Evolutionary conservation across 2,888 invertebrate genomes (phyloP).

Genomic region (Athalia cordata): DNA sequence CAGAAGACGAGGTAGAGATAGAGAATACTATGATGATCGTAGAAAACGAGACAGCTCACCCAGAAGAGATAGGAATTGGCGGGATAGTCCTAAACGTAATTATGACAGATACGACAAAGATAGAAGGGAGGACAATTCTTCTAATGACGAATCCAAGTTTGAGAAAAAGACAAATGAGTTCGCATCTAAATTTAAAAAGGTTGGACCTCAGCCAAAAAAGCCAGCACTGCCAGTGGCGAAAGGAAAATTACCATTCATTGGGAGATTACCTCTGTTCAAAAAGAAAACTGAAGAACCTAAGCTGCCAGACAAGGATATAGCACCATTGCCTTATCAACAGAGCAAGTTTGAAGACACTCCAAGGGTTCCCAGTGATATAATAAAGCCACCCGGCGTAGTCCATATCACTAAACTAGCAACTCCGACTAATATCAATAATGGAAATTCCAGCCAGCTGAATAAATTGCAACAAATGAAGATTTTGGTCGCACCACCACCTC

Average conservation of each 20-base stretch:
- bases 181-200: constrained; percentile 64
- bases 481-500: constrained; percentile 70
- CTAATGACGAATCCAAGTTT: constrained; percentile 68
- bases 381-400: constrained; percentile 71
- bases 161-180: constrained; percentile 69
- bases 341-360: constrained; percentile 72
- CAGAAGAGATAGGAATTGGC: constrained; percentile 66
- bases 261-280: constrained; percentile 88
- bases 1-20: constrained; percentile 52
- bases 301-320: constrained; percentile 73
- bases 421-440: constrained; percentile 61
- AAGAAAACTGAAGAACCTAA: constrained; percentile 74
- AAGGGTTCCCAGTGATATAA: constrained; percentile 69
- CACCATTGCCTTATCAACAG: constrained; percentile 68
- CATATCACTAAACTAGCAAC: constrained; percentile 71
- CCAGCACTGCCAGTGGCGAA: constrained; percentile 74
- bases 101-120: constrained; percentile 55
- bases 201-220: constrained; percentile 52
- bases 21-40: constrained; percentile 69
- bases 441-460: constrained; percentile 50
- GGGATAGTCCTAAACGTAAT: constrained; percentile 66
- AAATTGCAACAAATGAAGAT: constrained; percentile 66
- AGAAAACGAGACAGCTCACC: constrained; percentile 69
- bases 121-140: constrained; percentile 63
- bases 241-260: constrained; percentile 89